These are phyloP conservation scores for Lutjanus erythropterus DNA, from an alignment of 2,113 vertebrate genomes.

Conservation along the genomic window DNA sequence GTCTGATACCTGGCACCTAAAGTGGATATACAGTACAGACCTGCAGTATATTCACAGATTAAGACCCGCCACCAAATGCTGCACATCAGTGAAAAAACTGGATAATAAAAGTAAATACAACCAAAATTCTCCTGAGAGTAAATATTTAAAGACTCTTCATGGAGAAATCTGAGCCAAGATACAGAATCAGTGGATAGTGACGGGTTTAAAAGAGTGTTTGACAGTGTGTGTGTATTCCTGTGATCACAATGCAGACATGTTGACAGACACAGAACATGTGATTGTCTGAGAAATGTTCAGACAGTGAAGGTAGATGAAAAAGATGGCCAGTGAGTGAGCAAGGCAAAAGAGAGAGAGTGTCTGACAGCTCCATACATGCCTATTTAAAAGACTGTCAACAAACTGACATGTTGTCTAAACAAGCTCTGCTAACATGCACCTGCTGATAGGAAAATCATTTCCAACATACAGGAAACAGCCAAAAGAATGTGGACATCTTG, in stretches of 20 bases:
- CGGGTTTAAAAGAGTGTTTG: neutral
- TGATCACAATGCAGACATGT: slow-evolving; percentile 7
- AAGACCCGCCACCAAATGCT: neutral
- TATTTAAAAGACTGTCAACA: slow-evolving; percentile 6
- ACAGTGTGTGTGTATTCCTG: neutral
- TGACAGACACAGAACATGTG: slow-evolving; percentile 16
- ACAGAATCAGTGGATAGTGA: neutral
- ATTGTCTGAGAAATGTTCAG: slow-evolving; percentile 19
- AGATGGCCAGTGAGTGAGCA: neutral
- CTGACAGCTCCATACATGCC: slow-evolving; percentile 5
- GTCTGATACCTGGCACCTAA: neutral
- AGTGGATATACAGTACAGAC: neutral
- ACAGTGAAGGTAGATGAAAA: neutral
- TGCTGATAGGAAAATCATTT: neutral
- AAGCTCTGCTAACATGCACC: neutral
- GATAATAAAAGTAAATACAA: neutral
- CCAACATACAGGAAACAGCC: neutral
- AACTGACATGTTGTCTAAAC: neutral
- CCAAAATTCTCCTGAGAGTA: neutral
- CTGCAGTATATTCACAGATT: slow-evolving; percentile 4
- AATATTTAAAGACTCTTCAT: slow-evolving; percentile 19
- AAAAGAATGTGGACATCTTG: neutral
- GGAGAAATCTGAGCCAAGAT: neutral
- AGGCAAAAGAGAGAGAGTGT: neutral
- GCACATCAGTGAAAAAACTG: neutral